Conservation (phyloP, 2,888 invertebrate species). For the Trachelus stipa region DNA sequence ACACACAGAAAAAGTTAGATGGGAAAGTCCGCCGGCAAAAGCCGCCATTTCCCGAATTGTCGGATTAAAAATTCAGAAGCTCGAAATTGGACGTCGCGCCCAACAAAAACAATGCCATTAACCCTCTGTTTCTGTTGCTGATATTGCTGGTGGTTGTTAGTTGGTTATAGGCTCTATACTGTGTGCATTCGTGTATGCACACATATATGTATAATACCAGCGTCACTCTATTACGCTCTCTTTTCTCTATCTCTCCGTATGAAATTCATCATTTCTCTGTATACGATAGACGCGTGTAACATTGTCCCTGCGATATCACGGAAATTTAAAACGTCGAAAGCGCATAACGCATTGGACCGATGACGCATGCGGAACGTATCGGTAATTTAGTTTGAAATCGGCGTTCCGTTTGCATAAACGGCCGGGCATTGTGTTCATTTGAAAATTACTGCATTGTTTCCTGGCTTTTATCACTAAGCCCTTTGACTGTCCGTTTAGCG, state of each 20-base stretch:
- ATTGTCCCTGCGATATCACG: too few relatives aligned
- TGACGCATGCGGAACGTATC: slow-evolving; percentile 27
- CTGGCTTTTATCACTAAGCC: slow-evolving; percentile 37
- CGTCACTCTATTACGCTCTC: not conserved
- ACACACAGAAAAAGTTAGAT: too few relatives aligned
- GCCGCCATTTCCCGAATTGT: slow-evolving; percentile 12
- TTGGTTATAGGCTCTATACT: too few relatives aligned
- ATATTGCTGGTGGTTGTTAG: not conserved
- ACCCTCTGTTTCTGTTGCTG: not conserved
- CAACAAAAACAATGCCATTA: slow-evolving; percentile 27
- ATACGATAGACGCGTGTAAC: too few relatives aligned
- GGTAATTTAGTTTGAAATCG: slow-evolving; percentile 42
- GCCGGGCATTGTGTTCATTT: slow-evolving; percentile 24
- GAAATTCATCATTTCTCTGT: not conserved
- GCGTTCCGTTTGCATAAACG: slow-evolving; percentile 32
- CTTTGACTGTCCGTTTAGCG: slow-evolving; percentile 29
- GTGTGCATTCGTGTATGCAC: too few relatives aligned
- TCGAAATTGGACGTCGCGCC: slow-evolving; percentile 24
- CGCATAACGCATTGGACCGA: too few relatives aligned
- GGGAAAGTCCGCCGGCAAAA: not conserved
- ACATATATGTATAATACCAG: too few relatives aligned
- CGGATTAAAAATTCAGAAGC: slow-evolving; percentile 22
- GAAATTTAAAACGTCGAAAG: too few relatives aligned
- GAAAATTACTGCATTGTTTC: slow-evolving; percentile 37
- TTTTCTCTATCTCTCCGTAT: not conserved